phyloP scores from a whole-genome alignment of 2,113 vertebrate species.

The Gadus macrocephalus region DNA sequence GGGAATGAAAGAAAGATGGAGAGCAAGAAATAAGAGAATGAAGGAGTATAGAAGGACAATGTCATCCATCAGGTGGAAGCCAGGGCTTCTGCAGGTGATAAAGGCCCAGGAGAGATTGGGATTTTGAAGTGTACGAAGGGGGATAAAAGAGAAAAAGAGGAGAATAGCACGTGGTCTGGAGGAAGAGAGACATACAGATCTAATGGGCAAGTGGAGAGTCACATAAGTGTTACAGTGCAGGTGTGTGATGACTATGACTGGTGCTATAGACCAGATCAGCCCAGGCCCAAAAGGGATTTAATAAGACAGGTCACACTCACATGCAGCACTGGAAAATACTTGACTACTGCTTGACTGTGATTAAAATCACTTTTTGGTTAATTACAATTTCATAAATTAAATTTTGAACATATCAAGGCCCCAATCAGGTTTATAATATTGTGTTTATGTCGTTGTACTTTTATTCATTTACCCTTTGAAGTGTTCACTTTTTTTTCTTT shows the following conservation, averaged over 20 bases:
- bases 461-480: too few relatives aligned
- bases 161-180: background rate
- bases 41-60: background rate
- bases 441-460: too few relatives aligned
- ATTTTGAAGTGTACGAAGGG: background rate
- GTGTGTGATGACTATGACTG: background rate
- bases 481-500: too few relatives aligned
- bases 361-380: too few relatives aligned
- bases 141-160: background rate
- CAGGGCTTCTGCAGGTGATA: background rate
- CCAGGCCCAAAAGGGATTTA: background rate
- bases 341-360: too few relatives aligned
- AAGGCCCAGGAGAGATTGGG: slow-evolving; percentile 5
- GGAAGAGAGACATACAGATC: background rate
- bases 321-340: too few relatives aligned
- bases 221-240: too few relatives aligned
- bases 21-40: background rate
- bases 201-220: too few relatives aligned
- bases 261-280: background rate
- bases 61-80: background rate
- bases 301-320: too few relatives aligned
- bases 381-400: too few relatives aligned
- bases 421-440: too few relatives aligned
- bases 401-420: too few relatives aligned
- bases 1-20: background rate